phyloP scores from a whole-genome alignment of 1,140 invertebrate species.

The Oreohelix idahoensis region DNA sequence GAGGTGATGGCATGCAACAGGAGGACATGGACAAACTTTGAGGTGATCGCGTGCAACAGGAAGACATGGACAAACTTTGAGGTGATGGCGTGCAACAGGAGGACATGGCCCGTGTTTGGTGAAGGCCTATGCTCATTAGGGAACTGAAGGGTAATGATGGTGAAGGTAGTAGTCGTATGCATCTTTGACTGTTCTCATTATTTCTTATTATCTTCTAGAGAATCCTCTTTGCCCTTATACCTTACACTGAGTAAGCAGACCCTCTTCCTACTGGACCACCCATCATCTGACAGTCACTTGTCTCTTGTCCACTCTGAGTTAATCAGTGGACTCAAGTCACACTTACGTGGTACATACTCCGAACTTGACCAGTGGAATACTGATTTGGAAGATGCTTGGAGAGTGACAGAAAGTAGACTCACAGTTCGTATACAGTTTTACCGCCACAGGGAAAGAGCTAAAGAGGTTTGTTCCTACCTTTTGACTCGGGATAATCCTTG shows the following conservation, averaged over 20 bases:
- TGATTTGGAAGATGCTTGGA: conserved; percentile 41
- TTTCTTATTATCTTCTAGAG: conserved; percentile 11
- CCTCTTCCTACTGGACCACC: conserved; percentile 43
- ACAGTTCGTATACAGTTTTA: conserved; percentile 38
- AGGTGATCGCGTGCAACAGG: too few species aligned
- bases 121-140: too few species aligned
- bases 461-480: conserved; percentile 36
- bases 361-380: conserved; percentile 26
- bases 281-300: neutral
- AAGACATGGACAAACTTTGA: too few species aligned
- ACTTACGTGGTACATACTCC: conserved; percentile 31
- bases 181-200: neutral
- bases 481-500: too few species aligned
- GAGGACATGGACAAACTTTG: too few species aligned
- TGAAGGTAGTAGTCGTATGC: too few species aligned
- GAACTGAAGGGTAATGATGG: too few species aligned
- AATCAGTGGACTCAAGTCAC: conserved; percentile 25
- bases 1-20: too few species aligned
- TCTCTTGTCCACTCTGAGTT: conserved; percentile 7
- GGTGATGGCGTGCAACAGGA: too few species aligned
- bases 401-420: conserved; percentile 35
- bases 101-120: too few species aligned
- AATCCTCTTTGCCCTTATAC: conserved; percentile 19
- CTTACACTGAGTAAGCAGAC: conserved; percentile 46
- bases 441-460: conserved; percentile 44